Evolutionary conservation across 1,140 invertebrate species (phyloP), one percentile per base, ranked within the genome.

Genomic region (Whitmania pigra): DNA sequence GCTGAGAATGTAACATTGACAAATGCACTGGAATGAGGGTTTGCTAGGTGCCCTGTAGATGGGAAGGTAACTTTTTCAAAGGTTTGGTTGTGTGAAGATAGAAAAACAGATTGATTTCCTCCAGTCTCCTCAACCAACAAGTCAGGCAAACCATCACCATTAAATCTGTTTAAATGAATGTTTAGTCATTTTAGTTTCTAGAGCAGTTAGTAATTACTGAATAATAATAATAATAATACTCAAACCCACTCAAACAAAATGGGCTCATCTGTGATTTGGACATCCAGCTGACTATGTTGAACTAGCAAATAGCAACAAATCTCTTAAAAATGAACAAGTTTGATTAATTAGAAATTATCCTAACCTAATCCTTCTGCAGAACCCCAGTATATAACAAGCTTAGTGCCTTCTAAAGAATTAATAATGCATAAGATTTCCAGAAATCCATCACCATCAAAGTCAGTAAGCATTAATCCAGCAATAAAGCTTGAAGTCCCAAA

Each of bases 381-480:
- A 2, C 57, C 57, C 57, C 57, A 63, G 29, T 63, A 31, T 49
- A 49, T 17, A 63, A 63, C 57, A 25, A 25, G 57, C 9, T 25
- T 13, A 63, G 57, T 63, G 57, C 3, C 9, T 60, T 5, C 6
- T 63, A n/a, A 63, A 1, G 22, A 25, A 6, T 31, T 63, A 20
- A 4, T 63, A 63, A 22, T n/a, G 20, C 22, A 22, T 18, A 63
- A 13, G 29, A 63, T n/a, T 15, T 63, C 57, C 29, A 25, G 57
- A 63, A 25, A 31, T 13, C 57, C 57, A 63, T 63, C 57, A 63
- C 57, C 57, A 63, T 63, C 18, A 31, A 63, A 63, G 20, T 63
- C 57, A 31, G 57, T 31, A 22, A 63, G 22, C 2, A 31, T 5
- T 25, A 63, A 25, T 31, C 57, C 57, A 63, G 22, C 9, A 4